These are phyloP conservation scores for Muraenolepis orangiensis DNA, from an alignment of 2,797 vertebrate genomes.

Conservation along the genomic window DNA sequence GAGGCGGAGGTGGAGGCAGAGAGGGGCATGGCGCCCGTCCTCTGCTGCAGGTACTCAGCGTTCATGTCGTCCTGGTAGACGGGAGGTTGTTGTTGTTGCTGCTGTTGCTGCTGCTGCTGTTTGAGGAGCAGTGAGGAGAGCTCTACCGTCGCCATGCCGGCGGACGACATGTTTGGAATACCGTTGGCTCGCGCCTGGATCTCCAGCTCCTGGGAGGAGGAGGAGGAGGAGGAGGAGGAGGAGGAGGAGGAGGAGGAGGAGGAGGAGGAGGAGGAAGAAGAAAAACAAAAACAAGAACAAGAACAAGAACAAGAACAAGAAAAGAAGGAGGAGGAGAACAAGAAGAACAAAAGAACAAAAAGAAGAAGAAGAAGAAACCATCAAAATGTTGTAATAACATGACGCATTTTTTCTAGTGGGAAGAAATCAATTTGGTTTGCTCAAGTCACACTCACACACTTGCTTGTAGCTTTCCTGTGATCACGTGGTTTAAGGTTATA, in stretches of 20 bases:
- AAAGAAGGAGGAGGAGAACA: background rate
- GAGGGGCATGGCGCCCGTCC: slow-evolving; percentile 66
- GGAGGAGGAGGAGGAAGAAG: no score
- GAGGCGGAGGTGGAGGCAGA: slow-evolving; percentile 56
- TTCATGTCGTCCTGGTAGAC: slow-evolving; percentile 82
- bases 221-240: slow-evolving; percentile 27
- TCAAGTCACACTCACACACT: no score
- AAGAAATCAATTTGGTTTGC: no score
- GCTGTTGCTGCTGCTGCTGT: slow-evolving; percentile 63
- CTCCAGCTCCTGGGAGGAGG: slow-evolving; percentile 86
- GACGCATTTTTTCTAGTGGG: no score
- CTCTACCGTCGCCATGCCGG: slow-evolving; percentile 75
- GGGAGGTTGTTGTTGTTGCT: slow-evolving; percentile 70
- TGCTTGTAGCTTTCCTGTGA: no score
- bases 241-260: background rate
- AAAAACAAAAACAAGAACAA: no score
- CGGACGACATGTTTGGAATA: slow-evolving; percentile 75
- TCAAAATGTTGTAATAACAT: no score
- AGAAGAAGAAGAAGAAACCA: no score
- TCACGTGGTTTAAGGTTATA: no score
- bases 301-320: slow-evolving; percentile 6
- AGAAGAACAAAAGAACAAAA: background rate
- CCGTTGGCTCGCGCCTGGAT: slow-evolving; percentile 93
- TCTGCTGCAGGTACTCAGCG: slow-evolving; percentile 81
- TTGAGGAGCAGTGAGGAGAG: slow-evolving; percentile 83